Conservation (phyloP, 2,113 vertebrate genomes). For the Pavo muticus region DNA sequence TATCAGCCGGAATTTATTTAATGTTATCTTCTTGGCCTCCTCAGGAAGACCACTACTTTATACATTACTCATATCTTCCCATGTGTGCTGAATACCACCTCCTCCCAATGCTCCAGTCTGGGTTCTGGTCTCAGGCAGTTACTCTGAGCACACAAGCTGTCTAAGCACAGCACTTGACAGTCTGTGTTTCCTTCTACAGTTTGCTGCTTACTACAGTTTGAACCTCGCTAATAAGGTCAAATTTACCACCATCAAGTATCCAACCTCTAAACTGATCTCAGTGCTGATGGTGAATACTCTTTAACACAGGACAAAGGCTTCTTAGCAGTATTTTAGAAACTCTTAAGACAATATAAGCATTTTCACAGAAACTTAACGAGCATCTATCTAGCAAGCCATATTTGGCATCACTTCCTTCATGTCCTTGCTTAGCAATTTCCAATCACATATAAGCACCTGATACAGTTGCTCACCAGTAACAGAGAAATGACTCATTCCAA, state of each 20-base stretch:
- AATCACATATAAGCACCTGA: background rate
- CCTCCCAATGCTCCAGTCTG: background rate
- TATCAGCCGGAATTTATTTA: background rate
- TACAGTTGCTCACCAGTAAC: background rate
- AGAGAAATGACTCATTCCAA: slow-evolving; percentile 3
- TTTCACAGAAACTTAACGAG: background rate
- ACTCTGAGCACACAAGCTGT: background rate
- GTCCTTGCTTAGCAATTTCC: background rate
- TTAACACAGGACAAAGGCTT: background rate
- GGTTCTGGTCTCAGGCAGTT: background rate
- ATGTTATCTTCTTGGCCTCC: background rate
- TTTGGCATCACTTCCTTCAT: background rate
- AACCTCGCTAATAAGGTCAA: background rate
- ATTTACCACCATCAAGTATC: background rate
- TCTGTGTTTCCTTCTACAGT: background rate
- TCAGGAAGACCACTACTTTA: background rate
- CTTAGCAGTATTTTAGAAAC: background rate
- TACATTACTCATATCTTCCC: background rate
- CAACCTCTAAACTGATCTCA: background rate
- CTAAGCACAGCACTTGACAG: background rate
- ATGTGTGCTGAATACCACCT: background rate
- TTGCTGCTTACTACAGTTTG: background rate
- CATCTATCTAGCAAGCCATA: background rate
- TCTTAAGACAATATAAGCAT: background rate
- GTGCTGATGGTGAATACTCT: background rate